Percentiles rank a stretch among this genome's conserved stretches.
phyloP scores from a whole-genome alignment of 2,888 invertebrate species.

The Ophonus ardosiacus region DNA sequence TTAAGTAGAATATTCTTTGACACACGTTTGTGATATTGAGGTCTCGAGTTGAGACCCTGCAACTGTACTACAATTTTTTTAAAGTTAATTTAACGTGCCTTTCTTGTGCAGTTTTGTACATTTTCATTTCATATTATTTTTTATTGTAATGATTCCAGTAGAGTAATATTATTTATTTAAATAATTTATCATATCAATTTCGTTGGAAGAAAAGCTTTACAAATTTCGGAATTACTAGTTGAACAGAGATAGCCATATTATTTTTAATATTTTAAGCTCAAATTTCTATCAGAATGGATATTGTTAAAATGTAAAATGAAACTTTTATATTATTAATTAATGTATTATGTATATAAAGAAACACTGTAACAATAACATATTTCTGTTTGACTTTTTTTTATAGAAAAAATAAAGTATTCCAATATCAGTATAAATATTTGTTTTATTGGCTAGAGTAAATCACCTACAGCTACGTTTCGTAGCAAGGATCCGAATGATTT shows the following conservation, averaged over 20 bases:
- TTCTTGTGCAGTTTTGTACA: conserved; percentile 47
- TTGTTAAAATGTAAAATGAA: conserved; percentile 47
- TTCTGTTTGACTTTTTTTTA: conserved; percentile 61
- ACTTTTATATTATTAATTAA: conserved; percentile 60
- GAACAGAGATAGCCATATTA: conserved; percentile 57
- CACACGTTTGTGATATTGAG: conserved; percentile 53
- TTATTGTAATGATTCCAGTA: conserved; percentile 62
- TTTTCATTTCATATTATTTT: conserved; percentile 48
- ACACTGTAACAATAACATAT: conserved; percentile 41
- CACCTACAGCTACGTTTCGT: conserved; percentile 50
- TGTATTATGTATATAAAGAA: conserved; percentile 61
- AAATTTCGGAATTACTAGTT: conserved; percentile 44
- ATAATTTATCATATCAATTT: conserved; percentile 61
- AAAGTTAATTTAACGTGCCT: conserved; percentile 53
- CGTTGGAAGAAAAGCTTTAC: conserved; percentile 52
- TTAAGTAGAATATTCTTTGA: conserved; percentile 48
- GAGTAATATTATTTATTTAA: conserved; percentile 61
- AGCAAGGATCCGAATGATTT: conserved; percentile 28
- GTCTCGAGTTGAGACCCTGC: conserved; percentile 35
- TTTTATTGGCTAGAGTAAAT: conserved; percentile 39
- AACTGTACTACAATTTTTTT: conserved; percentile 21
- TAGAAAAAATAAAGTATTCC: conserved; percentile 60
- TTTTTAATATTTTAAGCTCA: conserved; percentile 58
- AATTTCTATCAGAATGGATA: conserved; percentile 37
- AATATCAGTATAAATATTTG: conserved; percentile 33